These are phyloP conservation scores for Lophura swinhoii DNA, from an alignment of 2,797 vertebrate species.

Conservation along the genomic window DNA sequence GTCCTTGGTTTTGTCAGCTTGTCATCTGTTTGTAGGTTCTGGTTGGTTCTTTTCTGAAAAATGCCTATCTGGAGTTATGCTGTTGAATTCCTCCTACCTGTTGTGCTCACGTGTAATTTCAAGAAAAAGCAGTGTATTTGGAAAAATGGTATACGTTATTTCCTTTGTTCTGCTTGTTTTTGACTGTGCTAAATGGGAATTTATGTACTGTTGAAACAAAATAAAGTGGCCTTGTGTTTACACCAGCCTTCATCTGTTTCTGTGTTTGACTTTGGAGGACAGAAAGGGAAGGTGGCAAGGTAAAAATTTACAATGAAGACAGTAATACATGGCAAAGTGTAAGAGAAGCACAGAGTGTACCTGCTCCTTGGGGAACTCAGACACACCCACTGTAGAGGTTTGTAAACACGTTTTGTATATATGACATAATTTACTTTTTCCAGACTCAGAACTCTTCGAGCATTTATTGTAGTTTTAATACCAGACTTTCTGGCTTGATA, in stretches of 20 bases:
- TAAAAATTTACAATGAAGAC: neutral
- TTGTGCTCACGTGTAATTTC: slow-evolving; percentile 16
- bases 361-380: neutral
- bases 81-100: slow-evolving; percentile 42
- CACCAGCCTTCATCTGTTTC: neutral
- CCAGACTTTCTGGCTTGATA: neutral
- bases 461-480: neutral
- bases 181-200: slow-evolving; percentile 58
- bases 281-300: neutral
- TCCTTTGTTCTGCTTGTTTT: slow-evolving; percentile 67
- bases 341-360: neutral
- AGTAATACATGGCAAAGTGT: neutral
- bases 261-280: neutral
- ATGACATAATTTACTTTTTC: neutral
- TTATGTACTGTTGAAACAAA: slow-evolving; percentile 67
- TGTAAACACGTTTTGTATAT: neutral
- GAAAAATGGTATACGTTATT: neutral
- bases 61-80: slow-evolving; percentile 3
- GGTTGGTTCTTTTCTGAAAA: slow-evolving; percentile 1
- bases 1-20: neutral
- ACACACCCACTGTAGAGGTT: fast-evolving
- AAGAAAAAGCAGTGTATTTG: slow-evolving; percentile 8
- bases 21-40: neutral
- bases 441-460: neutral
- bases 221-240: slow-evolving; percentile 78